Conservation (phyloP, 2,888 invertebrate genomes). For the Caenorhabditis virilis region DNA sequence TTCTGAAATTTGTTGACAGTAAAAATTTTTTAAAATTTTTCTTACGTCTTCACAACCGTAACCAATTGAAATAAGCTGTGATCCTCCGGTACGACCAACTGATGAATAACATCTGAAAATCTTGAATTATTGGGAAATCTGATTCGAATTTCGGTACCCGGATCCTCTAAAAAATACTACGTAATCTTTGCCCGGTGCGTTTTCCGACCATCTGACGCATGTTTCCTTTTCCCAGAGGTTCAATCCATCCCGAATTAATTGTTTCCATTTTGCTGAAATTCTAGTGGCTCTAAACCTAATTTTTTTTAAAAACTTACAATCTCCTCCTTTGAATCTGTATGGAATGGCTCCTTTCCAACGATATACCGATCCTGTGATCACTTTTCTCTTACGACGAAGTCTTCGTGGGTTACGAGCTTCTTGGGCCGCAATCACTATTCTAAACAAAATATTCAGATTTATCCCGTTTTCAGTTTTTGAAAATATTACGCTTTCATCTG, state of each 20-base stretch:
- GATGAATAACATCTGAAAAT: constrained; percentile 53
- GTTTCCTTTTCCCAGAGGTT: constrained; percentile 64
- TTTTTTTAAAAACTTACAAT: constrained; percentile 39
- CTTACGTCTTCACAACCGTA: constrained; percentile 65
- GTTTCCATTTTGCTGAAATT: constrained; percentile 59
- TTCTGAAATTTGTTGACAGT: constrained; percentile 36
- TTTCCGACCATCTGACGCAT: constrained; percentile 64
- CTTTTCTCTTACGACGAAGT: constrained; percentile 27
- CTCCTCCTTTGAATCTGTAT: constrained; percentile 59
- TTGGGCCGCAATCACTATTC: constrained; percentile 41
- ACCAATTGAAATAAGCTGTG: constrained; percentile 66
- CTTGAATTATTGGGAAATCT: constrained; percentile 1
- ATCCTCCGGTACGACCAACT: constrained; percentile 64
- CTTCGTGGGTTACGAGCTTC: constrained; percentile 29
- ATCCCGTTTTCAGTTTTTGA: neutral
- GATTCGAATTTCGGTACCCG: constrained; percentile 37
- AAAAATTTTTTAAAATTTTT: neutral
- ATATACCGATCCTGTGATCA: constrained; percentile 66
- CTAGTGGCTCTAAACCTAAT: neutral
- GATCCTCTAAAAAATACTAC: constrained; percentile 63
- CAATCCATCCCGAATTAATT: constrained; percentile 54
- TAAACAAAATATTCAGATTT: constrained; percentile 6
- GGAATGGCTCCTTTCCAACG: constrained; percentile 64
- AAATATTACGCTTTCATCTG: constrained; percentile 52
- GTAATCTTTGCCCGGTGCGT: constrained; percentile 59